These are phyloP conservation scores for Bothrops alternatus DNA, from an alignment of 2,797 vertebrate genomes.

Conservation along the genomic window DNA sequence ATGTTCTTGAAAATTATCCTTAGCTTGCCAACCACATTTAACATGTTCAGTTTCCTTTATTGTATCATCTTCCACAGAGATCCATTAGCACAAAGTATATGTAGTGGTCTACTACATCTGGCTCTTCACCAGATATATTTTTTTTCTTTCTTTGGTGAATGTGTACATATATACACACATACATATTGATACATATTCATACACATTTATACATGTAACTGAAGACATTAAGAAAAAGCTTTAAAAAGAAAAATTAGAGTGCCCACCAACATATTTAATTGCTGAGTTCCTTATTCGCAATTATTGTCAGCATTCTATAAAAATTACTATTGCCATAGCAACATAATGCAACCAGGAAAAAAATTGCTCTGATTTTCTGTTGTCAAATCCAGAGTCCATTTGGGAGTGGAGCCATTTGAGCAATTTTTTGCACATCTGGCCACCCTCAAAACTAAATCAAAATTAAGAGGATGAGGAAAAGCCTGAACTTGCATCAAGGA, in stretches of 20 bases:
- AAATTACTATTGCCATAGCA: conserved; percentile 74
- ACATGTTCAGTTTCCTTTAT: too few relatives aligned
- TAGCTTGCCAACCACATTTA: too few relatives aligned
- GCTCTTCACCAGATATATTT: too few relatives aligned
- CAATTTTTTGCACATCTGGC: conserved; percentile 61
- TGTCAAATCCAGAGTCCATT: conserved; percentile 63
- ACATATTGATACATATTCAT: not conserved
- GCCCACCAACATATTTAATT: conserved; percentile 63
- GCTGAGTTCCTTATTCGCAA: conserved; percentile 66
- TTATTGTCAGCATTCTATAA: conserved; percentile 71
- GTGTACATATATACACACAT: too few relatives aligned
- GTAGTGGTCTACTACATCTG: too few relatives aligned
- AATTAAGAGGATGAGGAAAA: conserved; percentile 60
- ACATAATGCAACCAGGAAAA: conserved; percentile 67
- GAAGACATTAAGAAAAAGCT: conserved; percentile 31
- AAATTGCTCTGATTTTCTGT: conserved; percentile 66
- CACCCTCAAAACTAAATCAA: conserved; percentile 56
- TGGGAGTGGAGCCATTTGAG: conserved; percentile 59
- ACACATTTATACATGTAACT: not conserved
- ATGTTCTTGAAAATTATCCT: too few relatives aligned
- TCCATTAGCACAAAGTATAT: too few relatives aligned
- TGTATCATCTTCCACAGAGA: too few relatives aligned
- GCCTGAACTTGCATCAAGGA: conserved; percentile 16
- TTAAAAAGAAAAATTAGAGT: conserved; percentile 4
- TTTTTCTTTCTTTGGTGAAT: too few relatives aligned